Percentiles rank a stretch among this genome's conserved stretches.
Evolutionary conservation across 2,113 vertebrate genomes (phyloP).

Genomic region (Loxodonta africana): DNA sequence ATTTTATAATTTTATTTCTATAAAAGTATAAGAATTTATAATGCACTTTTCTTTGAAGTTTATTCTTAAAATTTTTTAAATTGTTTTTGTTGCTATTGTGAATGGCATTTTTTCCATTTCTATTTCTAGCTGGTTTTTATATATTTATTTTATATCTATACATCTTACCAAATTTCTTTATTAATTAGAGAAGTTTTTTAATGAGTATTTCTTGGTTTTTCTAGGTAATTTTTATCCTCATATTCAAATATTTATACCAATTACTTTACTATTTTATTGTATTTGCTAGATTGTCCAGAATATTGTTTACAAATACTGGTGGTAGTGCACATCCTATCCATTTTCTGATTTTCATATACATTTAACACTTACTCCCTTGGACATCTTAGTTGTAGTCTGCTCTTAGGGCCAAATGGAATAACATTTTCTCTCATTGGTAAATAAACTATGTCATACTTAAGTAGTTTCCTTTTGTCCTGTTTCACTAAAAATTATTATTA

Average conservation of each 20-base stretch:
- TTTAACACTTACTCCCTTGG: background rate
- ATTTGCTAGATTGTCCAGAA: background rate
- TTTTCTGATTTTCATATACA: constrained; percentile 52
- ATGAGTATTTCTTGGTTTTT: background rate
- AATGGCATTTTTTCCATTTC: background rate
- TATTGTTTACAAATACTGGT: background rate
- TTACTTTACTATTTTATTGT: background rate
- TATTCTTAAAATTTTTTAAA: background rate
- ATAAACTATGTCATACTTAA: background rate
- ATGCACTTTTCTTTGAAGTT: background rate
- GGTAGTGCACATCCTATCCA: background rate
- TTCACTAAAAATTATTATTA: constrained; percentile 52
- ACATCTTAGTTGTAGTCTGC: background rate
- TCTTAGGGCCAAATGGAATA: background rate
- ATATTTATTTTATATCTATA: constrained; percentile 12
- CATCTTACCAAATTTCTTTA: background rate
- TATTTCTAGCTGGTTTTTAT: background rate
- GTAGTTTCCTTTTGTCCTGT: constrained; percentile 5
- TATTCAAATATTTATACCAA: background rate
- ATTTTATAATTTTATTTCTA: background rate
- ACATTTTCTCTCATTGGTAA: background rate
- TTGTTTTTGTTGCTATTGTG: constrained; percentile 12
- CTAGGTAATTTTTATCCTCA: background rate
- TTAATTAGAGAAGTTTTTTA: background rate
- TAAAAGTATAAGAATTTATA: background rate